These are phyloP conservation scores for Parus major DNA, from an alignment of 2,113 vertebrate genomes.

Conservation along the genomic window DNA sequence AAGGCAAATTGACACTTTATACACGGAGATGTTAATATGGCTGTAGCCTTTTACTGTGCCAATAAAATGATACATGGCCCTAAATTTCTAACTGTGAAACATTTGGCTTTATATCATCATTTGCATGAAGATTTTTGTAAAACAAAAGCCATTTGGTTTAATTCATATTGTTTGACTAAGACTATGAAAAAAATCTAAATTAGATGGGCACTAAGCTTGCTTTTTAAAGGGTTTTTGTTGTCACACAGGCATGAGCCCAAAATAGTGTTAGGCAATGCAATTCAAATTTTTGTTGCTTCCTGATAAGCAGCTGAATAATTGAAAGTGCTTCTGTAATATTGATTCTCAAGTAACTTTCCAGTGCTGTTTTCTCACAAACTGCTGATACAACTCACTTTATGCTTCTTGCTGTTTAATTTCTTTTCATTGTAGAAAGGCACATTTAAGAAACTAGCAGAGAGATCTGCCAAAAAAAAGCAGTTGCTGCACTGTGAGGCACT, in stretches of 20 bases:
- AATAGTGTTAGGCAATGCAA: neutral
- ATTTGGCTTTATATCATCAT: neutral
- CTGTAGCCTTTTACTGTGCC: slow-evolving; percentile 11
- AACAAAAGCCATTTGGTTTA: neutral
- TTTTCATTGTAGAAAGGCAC: neutral
- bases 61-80: neutral
- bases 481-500: neutral
- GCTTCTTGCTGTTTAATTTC: slow-evolving; percentile 4
- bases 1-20: slow-evolving; percentile 7
- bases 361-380: neutral
- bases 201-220: neutral
- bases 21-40: neutral
- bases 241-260: neutral
- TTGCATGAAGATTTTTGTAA: neutral
- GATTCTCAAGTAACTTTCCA: neutral
- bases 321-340: neutral
- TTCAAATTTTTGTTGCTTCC: neutral
- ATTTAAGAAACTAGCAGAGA: neutral
- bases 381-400: neutral
- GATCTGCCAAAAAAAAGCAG: neutral
- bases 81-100: slow-evolving; percentile 6
- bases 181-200: neutral
- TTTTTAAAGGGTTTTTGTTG: neutral
- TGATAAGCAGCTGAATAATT: neutral
- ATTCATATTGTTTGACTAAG: neutral